A percentile compares a stretch with the other conserved stretches of the same genome.
Evolutionary conservation across 53 echinoderm and acorn worm genomes (phyloP).

Genomic region (Holothuria leucospilota): DNA sequence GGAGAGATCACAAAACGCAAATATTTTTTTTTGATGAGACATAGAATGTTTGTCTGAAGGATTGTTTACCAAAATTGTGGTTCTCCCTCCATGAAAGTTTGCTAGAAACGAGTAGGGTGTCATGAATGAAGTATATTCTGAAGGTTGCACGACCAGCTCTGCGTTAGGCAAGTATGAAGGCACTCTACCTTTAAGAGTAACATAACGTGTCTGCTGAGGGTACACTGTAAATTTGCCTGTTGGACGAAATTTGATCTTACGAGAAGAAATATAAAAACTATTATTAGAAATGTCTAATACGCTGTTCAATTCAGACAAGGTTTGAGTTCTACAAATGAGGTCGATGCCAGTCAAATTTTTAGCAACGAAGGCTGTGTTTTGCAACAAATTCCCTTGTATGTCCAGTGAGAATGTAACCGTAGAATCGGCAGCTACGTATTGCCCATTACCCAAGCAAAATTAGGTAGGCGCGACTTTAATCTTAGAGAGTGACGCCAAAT

Average conservation of each 20-base stretch:
- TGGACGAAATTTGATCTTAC: background rate
- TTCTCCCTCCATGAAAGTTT: too few species aligned
- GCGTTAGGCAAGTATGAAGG: too few species aligned
- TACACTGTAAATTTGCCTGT: background rate
- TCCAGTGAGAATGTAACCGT: background rate
- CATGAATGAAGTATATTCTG: too few species aligned
- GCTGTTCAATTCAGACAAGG: slow-evolving; percentile 42
- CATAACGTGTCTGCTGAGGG: background rate
- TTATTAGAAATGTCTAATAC: slow-evolving; percentile 20
- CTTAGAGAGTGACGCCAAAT: background rate
- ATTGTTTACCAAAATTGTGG: too few species aligned
- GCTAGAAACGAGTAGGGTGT: too few species aligned
- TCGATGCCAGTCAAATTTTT: slow-evolving; percentile 33
- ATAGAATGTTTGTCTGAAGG: too few species aligned
- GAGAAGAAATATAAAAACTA: slow-evolving; percentile 19
- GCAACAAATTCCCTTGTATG: too few species aligned
- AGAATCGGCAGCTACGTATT: background rate
- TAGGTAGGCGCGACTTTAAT: background rate
- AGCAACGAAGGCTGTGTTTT: too few species aligned
- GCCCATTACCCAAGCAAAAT: slow-evolving; percentile 36
- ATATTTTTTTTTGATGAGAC: too few species aligned
- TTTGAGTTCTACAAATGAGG: slow-evolving; percentile 37
- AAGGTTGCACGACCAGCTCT: too few species aligned
- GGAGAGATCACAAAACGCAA: too few species aligned
- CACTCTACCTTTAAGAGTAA: background rate